Evolutionary conservation across 2,113 vertebrate species (phyloP), one percentile per base, ranked within the genome.

Genomic region (Callorhinus ursinus): DNA sequence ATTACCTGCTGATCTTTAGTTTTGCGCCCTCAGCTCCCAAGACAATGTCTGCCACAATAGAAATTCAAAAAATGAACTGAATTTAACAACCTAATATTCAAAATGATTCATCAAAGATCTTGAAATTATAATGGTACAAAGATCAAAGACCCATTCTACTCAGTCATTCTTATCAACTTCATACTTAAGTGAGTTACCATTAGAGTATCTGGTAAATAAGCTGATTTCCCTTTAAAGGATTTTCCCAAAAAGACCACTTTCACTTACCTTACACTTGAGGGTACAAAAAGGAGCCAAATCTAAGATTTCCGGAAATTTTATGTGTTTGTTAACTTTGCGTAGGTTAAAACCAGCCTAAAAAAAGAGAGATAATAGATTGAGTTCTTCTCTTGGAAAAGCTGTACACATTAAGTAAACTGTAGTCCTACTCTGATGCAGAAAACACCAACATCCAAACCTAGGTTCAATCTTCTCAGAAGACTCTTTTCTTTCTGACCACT

Each of bases 241-340:
- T 72, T 82, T 59, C 9, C 46, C 14, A 16, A 88, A 93, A 93
- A 86, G 14, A 85, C 24, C 9, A 61, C 4, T 81, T 92, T 97
- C 18, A 97, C 98, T 98, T 99, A 99, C 99, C 99, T 99, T 99
- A 98, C 99, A 99, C 96, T 99, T 99, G 88, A 98, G 95, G 3
- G 99, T 99, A 98, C 99, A 99, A 98, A 99, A 99, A 28, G 99
- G 99, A 96, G 99, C 99, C 96, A 99, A 98, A 98, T 99, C 99
- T 98, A 99, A 98, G 85, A 99, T 98, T 97, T 99, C 98, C 12
- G 99, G 99, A 95, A 99, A 99, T 89, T 99, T 99, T 89, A 99
- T 99, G 3, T 99, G 99, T 95, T 98, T 99, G 98, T 99, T 99
- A 97, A 99, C 98, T 98, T 99, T 99, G 97, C 99, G 99, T 39